Base-by-base conservation (phyloP, 2,888 invertebrate species). In the Stenodera caucasica region DNA sequence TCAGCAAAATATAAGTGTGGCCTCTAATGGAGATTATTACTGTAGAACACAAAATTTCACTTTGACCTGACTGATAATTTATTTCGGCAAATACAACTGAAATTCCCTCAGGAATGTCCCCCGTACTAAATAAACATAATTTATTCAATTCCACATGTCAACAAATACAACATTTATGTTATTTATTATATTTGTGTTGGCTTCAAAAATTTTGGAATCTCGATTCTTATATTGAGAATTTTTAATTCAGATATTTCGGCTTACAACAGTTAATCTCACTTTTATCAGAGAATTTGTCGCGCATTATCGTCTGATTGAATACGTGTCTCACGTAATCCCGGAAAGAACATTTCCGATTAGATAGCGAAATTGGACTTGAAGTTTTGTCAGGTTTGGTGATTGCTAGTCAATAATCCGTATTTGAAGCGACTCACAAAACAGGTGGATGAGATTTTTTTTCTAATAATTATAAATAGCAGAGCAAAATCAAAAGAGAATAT, bases 51-150 rank as follows among this genome's bases (percentile, higher is more conserved):
- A 52, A 32, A 33, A 32, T 33, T 33, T 8, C 33, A 33, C 32
- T 52, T n/a, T 52, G 21, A n/a, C 15, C 30, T 26, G 7, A n/a
- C 14, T 30, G 29, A 52, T 33, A 21, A 52, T 51, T 29, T 29
- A 51, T 51, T 29, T 11, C 23, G 14, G 9, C 15, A 9, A 30
- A 12, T 2, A 32, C 8, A 26, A 29, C 21, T 21, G 15, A 15
- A 32, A 32, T 9, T 21, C 52, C 32, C 30, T 2, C 11, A 33
- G 52, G 52, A 45, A 45, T 21, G 21, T 45, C 12, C 30, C 15
- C n/a, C n/a, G 14, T n/a, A n/a, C 51, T 51, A 29, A 51, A 51
- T 51, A 30, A 32, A 51, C 51, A 51, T 18, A 51, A 52, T 33
- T 26, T 32, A 33, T n/a, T 15, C 30, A 52, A 32, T 32, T 29